Base-by-base conservation (phyloP, 2,113 vertebrate genomes). In the Orycteropus afer region DNA sequence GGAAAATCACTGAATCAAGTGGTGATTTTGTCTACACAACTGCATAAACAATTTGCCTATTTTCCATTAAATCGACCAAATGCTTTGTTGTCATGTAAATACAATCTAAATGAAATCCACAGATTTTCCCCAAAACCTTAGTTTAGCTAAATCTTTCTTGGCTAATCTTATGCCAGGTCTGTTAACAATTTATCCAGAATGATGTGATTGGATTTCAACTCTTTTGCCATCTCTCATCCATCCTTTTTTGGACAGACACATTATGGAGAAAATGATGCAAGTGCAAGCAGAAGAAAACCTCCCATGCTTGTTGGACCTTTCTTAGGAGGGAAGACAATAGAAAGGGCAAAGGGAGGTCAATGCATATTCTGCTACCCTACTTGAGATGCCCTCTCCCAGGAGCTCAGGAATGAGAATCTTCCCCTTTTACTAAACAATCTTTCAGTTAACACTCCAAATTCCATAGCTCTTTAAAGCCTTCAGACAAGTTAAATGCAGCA, bases 61-160 rank as follows among this genome's bases (percentile, higher is more conserved):
- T 91, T 92, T 94, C 85, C 86, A 91, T 51, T 89, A 90, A 95
- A 51, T 34, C 22, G 12, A 96, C 79, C 85, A 57, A 80, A 95
- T 96, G 57, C 59, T 95, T 97, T 95, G 91, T 89, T 97, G 93
- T 94, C 92, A 95, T n/a, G 88, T 91, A 95, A 97, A 96, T 85
- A 93, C 42, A 86, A 84, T 67, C 92, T 92, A 91, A 96, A 96
- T 95, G 86, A 93, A 93, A 91, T 89, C 55, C 86, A 93, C 91
- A 96, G 86, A 95, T 89, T 85, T 76, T 3, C 18, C 59, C 34
- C 23, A 0, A 89, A 96, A 53, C 49, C 78, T 94, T 47, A 95
- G 86, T 97, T 94, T 91, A 87, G 92, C 65, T 89, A 93, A 86
- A 90, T 3, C 8, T 88, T 95, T 95, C 91, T 95, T 95, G 93